A percentile compares a stretch with the other conserved stretches of the same genome.
Conservation (phyloP, 2,888 invertebrate species). For the Auanema freiburgensis region DNA sequence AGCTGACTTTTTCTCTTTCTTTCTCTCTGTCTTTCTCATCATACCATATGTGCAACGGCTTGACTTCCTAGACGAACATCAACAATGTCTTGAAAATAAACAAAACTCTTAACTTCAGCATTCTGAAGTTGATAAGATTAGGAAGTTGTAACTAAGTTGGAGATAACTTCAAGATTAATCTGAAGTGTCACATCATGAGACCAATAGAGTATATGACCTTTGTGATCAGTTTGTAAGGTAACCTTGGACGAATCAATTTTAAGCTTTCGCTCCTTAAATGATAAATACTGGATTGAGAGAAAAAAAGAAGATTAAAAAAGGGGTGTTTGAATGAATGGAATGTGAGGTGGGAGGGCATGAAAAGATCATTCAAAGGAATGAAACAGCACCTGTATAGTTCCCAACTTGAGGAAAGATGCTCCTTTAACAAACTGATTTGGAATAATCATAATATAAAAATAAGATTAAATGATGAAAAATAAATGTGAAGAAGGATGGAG, state of each 20-base stretch:
- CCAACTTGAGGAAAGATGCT: no score
- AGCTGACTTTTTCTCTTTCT: not conserved
- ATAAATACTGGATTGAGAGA: not conserved
- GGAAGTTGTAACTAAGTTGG: not conserved
- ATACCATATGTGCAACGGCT: constrained; percentile 16
- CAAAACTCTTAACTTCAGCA: constrained; percentile 11
- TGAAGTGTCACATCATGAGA: constrained; percentile 19
- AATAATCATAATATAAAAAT: no score
- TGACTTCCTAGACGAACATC: constrained; percentile 33
- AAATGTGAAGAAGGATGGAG: no score
- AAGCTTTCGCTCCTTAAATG: constrained; percentile 16
- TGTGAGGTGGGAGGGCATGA: no score
- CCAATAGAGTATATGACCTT: constrained; percentile 51
- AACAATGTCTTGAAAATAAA: constrained; percentile 38
- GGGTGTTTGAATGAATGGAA: no score
- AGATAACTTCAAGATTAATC: constrained; percentile 12
- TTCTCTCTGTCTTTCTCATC: no score
- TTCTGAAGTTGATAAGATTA: constrained; percentile 4
- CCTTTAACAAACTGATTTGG: no score
- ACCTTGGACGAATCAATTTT: constrained; percentile 19
- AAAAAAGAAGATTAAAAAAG: no score
- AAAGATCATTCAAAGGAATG: no score
- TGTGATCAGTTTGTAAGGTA: constrained; percentile 39
- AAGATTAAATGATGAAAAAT: no score
- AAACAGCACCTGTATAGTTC: no score